Evolutionary conservation across 2,888 invertebrate species (phyloP).

Genomic region (Napeogenes sylphis): DNA sequence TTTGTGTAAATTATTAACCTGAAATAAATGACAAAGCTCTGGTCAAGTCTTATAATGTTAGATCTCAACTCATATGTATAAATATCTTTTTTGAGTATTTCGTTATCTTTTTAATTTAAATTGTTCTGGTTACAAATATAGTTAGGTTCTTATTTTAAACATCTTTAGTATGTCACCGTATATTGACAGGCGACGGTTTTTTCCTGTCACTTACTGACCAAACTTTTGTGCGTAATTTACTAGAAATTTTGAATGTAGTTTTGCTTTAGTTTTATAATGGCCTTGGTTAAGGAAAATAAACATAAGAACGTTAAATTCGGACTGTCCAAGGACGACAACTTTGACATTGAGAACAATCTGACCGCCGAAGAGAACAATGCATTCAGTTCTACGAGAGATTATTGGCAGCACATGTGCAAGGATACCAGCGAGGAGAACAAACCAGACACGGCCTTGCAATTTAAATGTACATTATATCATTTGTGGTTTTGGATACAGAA

Average conservation of each 20-base stretch:
- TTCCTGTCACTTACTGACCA: slow-evolving; percentile 17
- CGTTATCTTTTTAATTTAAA: neutral
- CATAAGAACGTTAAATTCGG: slow-evolving; percentile 63
- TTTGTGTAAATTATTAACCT: no score
- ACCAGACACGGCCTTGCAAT: slow-evolving; percentile 39
- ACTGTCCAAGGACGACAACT: slow-evolving; percentile 59
- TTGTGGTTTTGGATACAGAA: neutral
- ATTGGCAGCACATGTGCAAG: slow-evolving; percentile 58
- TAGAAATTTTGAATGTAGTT: slow-evolving; percentile 38
- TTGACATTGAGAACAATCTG: slow-evolving; percentile 41
- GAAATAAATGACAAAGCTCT: no score
- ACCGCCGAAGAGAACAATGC: slow-evolving; percentile 49
- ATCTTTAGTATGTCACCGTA: neutral
- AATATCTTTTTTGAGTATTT: no score
- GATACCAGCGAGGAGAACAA: slow-evolving; percentile 35
- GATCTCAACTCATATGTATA: no score
- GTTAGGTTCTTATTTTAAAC: slow-evolving; percentile 18
- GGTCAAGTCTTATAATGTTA: no score
- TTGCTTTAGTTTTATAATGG: slow-evolving; percentile 40
- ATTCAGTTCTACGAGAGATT: slow-evolving; percentile 57
- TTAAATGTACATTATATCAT: slow-evolving; percentile 34
- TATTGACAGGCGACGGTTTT: slow-evolving; percentile 5
- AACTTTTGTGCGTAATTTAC: slow-evolving; percentile 41
- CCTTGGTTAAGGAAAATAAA: slow-evolving; percentile 47
- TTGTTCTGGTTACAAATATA: slow-evolving; percentile 7